Conservation (phyloP, 2,797 vertebrate species). For the Oreonectes daqikongensis region DNA sequence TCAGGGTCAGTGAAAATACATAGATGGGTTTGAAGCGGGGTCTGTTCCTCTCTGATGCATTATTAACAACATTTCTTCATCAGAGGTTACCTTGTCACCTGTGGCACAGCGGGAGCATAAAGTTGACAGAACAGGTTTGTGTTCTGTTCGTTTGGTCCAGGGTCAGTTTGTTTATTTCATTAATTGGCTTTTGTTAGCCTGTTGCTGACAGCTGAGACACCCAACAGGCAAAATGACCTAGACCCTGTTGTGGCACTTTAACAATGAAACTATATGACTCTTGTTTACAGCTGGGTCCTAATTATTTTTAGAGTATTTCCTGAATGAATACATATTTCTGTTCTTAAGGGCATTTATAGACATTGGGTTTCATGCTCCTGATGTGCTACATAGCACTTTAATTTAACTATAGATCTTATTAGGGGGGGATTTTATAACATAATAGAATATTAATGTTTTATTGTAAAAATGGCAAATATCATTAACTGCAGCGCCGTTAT, state of each 20-base stretch:
- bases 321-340: slow-evolving; percentile 2
- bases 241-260: slow-evolving; percentile 6
- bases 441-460: slow-evolving; percentile 18
- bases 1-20: slow-evolving; percentile 8
- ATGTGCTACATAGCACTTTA: not conserved
- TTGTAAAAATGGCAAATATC: slow-evolving; percentile 60
- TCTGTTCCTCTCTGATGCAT: slow-evolving; percentile 7
- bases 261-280: not conserved
- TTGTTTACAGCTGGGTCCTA: not conserved
- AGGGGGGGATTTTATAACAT: not conserved
- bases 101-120: slow-evolving; percentile 13
- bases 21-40: not conserved
- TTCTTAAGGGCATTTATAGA: not conserved
- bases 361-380: not conserved
- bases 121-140: slow-evolving; percentile 23
- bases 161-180: slow-evolving; percentile 8
- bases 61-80: slow-evolving; percentile 25
- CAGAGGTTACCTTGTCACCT: slow-evolving; percentile 29
- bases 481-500: slow-evolving; percentile 70
- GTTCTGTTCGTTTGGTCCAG: slow-evolving; percentile 19
- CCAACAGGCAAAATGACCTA: slow-evolving; percentile 28
- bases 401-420: slow-evolving; percentile 17
- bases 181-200: slow-evolving; percentile 26
- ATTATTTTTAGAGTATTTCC: not conserved
- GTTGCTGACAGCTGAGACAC: slow-evolving; percentile 15